phyloP scores from a whole-genome alignment of 1,140 invertebrate species.

The Drosophila prosaltans region DNA sequence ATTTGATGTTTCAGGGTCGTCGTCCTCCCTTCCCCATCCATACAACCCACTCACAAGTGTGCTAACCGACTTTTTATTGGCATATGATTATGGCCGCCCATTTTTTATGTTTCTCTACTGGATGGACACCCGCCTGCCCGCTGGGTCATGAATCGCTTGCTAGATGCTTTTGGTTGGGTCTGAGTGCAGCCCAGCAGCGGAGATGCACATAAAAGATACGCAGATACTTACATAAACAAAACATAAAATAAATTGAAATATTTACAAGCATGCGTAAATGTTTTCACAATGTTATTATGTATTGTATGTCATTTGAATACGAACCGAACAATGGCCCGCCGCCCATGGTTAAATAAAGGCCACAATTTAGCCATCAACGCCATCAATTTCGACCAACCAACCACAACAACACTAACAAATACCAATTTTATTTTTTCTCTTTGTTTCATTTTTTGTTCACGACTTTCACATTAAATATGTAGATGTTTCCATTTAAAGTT shows the following conservation, averaged over 20 bases:
- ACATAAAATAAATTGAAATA: conserved; percentile 80
- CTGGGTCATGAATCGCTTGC: background rate
- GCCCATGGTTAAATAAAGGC: conserved; percentile 7
- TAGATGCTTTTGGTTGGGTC: background rate
- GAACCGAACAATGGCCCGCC: conserved; percentile 25
- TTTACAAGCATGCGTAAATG: conserved; percentile 77
- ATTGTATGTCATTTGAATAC: conserved; percentile 69
- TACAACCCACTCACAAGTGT: conserved; percentile 10
- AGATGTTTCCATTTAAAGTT: conserved; percentile 1
- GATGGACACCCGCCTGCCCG: conserved; percentile 4
- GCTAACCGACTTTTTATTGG: conserved; percentile 80
- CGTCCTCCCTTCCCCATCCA: background rate
- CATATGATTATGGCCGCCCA: conserved; percentile 76
- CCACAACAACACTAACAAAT: background rate
- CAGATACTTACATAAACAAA: conserved; percentile 40
- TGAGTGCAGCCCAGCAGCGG: conserved; percentile 46
- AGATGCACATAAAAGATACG: conserved; percentile 74
- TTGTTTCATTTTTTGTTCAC: background rate
- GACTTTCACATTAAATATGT: background rate
- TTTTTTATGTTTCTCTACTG: conserved; percentile 59
- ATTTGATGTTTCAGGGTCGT: conserved; percentile 7
- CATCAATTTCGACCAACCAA: conserved; percentile 52
- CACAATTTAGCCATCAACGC: conserved; percentile 42
- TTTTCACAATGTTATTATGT: conserved; percentile 66
- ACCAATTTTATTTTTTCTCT: background rate